Conservation (phyloP, 2,113 vertebrate species). For the Lamprotornis superbus region DNA sequence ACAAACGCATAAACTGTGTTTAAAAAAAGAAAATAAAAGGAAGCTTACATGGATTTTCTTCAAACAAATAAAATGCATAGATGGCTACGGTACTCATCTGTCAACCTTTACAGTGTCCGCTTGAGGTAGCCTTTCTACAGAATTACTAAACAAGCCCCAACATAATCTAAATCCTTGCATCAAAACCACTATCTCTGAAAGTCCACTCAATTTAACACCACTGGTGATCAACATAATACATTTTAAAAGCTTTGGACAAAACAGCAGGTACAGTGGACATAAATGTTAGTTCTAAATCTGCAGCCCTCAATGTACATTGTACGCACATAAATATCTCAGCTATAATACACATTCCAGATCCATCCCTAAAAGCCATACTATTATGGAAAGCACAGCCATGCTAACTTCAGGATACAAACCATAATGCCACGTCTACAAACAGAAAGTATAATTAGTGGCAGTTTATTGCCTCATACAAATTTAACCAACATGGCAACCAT, state of each 20-base stretch:
- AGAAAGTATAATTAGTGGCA: conserved; percentile 81
- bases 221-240: conserved; percentile 61
- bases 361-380: conserved; percentile 73
- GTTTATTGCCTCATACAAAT: conserved; percentile 88
- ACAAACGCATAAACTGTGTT: conserved; percentile 43
- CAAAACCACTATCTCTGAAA: conserved; percentile 43
- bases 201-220: conserved; percentile 64
- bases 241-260: conserved; percentile 63
- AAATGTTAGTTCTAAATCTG: conserved; percentile 66
- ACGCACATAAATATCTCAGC: conserved; percentile 70
- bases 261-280: conserved; percentile 71
- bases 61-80: conserved; percentile 61
- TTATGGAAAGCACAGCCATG: conserved; percentile 77
- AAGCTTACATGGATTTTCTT: conserved; percentile 56
- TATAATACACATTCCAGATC: conserved; percentile 68
- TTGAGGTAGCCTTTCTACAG: conserved; percentile 77
- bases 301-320: conserved; percentile 64
- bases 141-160: conserved; percentile 66
- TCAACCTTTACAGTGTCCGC: conserved; percentile 63
- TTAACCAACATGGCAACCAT: conserved; percentile 81
- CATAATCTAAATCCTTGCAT: conserved; percentile 58
- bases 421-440: conserved; percentile 80
- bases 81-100: conserved; percentile 63
- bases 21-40: not conserved
- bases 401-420: conserved; percentile 78